phyloP scores from a whole-genome alignment of 2,888 invertebrate species.

The Auanema freiburgensis region DNA sequence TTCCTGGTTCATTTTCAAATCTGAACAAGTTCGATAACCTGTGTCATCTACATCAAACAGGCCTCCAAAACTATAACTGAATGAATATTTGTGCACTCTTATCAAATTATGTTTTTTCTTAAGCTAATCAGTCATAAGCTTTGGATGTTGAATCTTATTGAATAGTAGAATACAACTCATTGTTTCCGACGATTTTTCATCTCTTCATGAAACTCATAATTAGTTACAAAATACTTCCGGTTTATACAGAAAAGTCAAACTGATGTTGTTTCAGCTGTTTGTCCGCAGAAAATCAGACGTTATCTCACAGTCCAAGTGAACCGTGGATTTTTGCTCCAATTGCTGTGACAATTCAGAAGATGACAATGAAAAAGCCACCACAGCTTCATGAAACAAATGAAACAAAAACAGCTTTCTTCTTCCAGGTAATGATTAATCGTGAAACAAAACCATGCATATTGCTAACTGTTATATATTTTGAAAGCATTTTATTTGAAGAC shows the following conservation, averaged over 20 bases:
- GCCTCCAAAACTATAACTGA: no score
- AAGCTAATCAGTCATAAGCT: no score
- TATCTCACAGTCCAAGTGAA: slow-evolving; percentile 18
- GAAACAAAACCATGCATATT: background rate
- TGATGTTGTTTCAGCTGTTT: background rate
- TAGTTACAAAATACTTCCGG: no score
- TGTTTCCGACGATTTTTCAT: no score
- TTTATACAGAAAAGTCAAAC: background rate
- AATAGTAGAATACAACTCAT: no score
- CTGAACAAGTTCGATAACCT: no score
- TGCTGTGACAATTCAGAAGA: slow-evolving; percentile 37
- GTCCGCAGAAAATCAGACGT: slow-evolving; percentile 12
- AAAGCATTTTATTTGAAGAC: slow-evolving; percentile 70
- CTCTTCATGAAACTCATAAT: no score
- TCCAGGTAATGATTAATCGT: slow-evolving; percentile 7
- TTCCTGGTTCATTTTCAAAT: no score
- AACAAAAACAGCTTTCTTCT: slow-evolving; percentile 16
- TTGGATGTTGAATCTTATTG: no score
- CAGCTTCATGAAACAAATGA: background rate
- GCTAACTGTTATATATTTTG: background rate
- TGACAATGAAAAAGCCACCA: slow-evolving; percentile 28
- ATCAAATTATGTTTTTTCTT: no score
- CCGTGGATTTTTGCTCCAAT: slow-evolving; percentile 44
- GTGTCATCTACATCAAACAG: no score
- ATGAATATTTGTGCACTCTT: no score